Base-by-base conservation (phyloP, 2,113 vertebrate species). In the Bambusicola thoracicus region DNA sequence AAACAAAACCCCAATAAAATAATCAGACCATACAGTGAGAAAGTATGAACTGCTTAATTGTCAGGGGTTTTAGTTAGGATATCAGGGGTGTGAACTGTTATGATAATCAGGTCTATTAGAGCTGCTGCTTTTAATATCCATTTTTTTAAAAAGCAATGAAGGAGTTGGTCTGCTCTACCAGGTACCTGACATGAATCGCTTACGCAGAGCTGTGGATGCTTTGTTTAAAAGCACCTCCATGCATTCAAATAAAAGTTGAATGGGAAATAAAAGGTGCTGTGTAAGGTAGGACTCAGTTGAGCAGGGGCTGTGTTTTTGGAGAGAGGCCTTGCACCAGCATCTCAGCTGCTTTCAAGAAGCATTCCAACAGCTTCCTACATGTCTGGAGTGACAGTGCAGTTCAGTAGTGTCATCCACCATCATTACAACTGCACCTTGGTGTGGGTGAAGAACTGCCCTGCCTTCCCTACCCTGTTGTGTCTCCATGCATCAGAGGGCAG, bases 1-100 rank as follows among this genome's bases (percentile, higher is more conserved):
- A 85, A 82, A 77, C 12, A 89, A 96, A 66, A 12, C 13, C 29
- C 44, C 40, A 74, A 34, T 76, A 61, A 90, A 94, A 68, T 69
- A 89, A 89, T 91, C 32, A n/a, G 49, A 82, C 2, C 8, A 22
- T 62, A 67, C 48, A 87, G 30, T 40, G 78, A 58, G 74, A 87
- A 34, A 77, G 2, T 63, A 11, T 59, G 59, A 94, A 32, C 46
- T 82, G 59, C 58, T 74, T 65, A 77, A 87, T 69, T 82, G 41
- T 78, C 24, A 81, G 41, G n/a, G 72, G 19, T 53, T 80, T 88
- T 85, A 67, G 53, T 79, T 66, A 38, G 44, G 12, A 75, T 81
- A 89, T 93, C 81, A 73, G 27, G 21, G 41, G 13, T 10, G 41
- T 51, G 70, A 89, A 19, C 6, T 14, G 82, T 87, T 92, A 55